Evolutionary conservation across 2,797 vertebrate species (phyloP).

Genomic region (Rhinogobio ventralis): DNA sequence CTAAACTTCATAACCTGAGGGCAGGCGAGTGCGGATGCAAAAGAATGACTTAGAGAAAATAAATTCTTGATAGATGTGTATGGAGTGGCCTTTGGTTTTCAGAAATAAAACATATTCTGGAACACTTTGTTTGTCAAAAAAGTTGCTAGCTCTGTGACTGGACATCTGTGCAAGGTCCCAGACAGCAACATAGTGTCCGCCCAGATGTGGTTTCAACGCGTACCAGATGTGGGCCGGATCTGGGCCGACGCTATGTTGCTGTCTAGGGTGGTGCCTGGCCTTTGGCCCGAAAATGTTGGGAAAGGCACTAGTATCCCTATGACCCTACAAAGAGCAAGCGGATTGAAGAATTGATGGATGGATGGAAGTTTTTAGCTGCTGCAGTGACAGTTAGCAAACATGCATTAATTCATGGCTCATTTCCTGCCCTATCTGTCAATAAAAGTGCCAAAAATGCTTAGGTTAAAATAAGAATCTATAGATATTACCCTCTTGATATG

Average conservation of each 20-base stretch:
- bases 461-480: neutral
- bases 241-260: too few relatives aligned
- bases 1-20: slow-evolving; percentile 9
- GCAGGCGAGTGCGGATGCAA: neutral
- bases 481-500: neutral
- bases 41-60: neutral
- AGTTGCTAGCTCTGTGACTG: neutral
- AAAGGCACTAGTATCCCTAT: neutral
- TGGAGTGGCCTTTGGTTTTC: neutral
- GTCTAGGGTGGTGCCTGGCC: neutral
- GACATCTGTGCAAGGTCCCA: neutral
- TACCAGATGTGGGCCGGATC: too few relatives aligned
- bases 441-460: neutral
- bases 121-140: neutral
- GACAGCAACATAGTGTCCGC: too few relatives aligned
- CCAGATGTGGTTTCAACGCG: too few relatives aligned
- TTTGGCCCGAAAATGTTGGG: neutral
- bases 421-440: slow-evolving; percentile 1
- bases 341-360: neutral
- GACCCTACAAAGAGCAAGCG: neutral
- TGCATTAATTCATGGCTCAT: neutral
- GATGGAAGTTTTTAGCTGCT: neutral
- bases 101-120: neutral
- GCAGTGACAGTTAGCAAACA: neutral
- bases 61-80: neutral